A percentile compares a stretch with the other conserved stretches of the same genome.
Conservation (phyloP, 2,888 invertebrate genomes). For the Zootermopsis nevadensis region DNA sequence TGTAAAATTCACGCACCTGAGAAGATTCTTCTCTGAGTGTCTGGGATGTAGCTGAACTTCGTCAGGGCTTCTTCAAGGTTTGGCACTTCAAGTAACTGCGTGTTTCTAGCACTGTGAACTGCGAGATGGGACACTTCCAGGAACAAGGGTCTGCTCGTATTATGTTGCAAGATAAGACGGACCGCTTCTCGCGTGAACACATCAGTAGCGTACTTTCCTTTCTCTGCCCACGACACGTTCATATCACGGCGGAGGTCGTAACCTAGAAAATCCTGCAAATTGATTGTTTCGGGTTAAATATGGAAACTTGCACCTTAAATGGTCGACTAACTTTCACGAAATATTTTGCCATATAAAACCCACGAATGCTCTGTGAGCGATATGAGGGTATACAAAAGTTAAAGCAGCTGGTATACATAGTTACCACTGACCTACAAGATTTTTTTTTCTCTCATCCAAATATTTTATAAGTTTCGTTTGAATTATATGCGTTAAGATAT, state of each 20-base stretch:
- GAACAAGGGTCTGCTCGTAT: slow-evolving; percentile 75
- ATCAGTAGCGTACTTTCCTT: slow-evolving; percentile 76
- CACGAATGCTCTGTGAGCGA: too few relatives aligned
- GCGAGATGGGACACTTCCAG: slow-evolving; percentile 84
- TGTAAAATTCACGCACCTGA: slow-evolving; percentile 71
- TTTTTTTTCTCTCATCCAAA: too few relatives aligned
- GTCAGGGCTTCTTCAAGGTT: slow-evolving; percentile 69
- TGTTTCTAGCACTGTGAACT: slow-evolving; percentile 79
- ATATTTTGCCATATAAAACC: too few relatives aligned
- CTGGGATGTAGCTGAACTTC: slow-evolving; percentile 75
- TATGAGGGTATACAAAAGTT: too few relatives aligned
- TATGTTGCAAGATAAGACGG: slow-evolving; percentile 63
- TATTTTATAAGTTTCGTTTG: too few relatives aligned
- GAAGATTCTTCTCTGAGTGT: slow-evolving; percentile 74
- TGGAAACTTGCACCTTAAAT: too few relatives aligned
- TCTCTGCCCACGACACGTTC: slow-evolving; percentile 65
- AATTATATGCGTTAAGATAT: too few relatives aligned
- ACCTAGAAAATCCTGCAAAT: slow-evolving; percentile 57
- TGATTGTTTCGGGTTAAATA: too few relatives aligned
- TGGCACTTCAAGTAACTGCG: slow-evolving; percentile 74
- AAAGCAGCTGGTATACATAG: too few relatives aligned
- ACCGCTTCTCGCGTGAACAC: slow-evolving; percentile 75
- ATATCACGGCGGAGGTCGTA: slow-evolving; percentile 63
- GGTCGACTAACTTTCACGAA: too few relatives aligned
- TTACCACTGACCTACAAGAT: too few relatives aligned